Evolutionary conservation across 2,797 vertebrate species (phyloP), one percentile per base, ranked within the genome.

Genomic region (Pampus argenteus): DNA sequence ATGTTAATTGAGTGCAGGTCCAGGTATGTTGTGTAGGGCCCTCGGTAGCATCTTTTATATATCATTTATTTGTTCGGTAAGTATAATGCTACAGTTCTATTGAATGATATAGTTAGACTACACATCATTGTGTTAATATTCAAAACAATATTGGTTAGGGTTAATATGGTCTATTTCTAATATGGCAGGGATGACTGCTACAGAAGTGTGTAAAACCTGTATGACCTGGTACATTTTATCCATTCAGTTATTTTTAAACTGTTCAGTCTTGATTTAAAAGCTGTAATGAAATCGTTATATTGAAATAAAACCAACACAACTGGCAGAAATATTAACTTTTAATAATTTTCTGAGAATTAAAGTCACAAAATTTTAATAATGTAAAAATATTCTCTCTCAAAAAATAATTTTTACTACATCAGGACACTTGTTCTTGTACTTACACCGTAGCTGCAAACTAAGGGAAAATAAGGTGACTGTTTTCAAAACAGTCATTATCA

Each of bases 1-100:
- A 23, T 67, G 42, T 69, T 80, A 80, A 76, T 51, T 54, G 34
- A 55, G 20, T 72, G 42, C 29, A 59, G 74, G 45, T 38, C 13
- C 4, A 54, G 36, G 44, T 52, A 40, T 45, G 17, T 34, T 78
- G 61, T 56, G 17, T 9, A 54, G n/a, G 45, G 45, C 22, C 23
- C n/a, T 47, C 9, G 17, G n/a, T 17, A 36, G n/a, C 36, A 20
- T 29, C 60, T 72, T 60, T 20, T 66, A 22, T 40, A 31, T 17
- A 65, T 36, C 9, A 47, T 66, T 72, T 58, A 63, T 54, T 76
- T 50, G 62, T 28, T 6, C 2, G 52, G 31, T 45, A 63, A 64
- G 65, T 69, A 15, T 6, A 8, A 49, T 49, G 2, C 49, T 52
- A 20, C 67, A 47, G 38, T 34, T 59, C 22, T 49, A 20, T 64